phyloP scores from a whole-genome alignment of 1,140 invertebrate species.

The Gerris buenoi region DNA sequence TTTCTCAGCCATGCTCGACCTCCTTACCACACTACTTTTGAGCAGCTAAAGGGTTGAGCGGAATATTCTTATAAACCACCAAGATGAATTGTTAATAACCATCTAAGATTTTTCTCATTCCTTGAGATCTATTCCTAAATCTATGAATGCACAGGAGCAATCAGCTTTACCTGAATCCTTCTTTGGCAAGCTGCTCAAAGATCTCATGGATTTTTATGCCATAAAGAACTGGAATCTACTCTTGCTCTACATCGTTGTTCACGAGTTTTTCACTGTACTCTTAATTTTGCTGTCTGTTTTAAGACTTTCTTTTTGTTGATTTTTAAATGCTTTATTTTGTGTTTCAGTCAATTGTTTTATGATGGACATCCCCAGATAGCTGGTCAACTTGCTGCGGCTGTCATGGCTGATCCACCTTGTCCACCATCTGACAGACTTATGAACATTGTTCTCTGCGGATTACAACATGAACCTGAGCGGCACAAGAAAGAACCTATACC shows the following conservation, averaged over 20 bases:
- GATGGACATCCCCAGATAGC: constrained; percentile 88
- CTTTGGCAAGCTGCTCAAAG: constrained; percentile 11
- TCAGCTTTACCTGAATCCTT: constrained; percentile 7
- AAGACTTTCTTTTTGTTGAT: background rate
- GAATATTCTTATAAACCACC: too few relatives aligned
- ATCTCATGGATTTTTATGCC: background rate
- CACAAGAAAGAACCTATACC: constrained; percentile 36
- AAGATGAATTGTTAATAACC: too few relatives aligned
- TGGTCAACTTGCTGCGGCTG: constrained; percentile 56
- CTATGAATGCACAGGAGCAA: constrained; percentile 8
- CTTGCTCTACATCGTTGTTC: constrained; percentile 7
- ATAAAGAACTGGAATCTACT: constrained; percentile 4
- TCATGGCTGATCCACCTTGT: constrained; percentile 79
- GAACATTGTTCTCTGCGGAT: constrained; percentile 68
- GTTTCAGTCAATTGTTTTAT: constrained; percentile 70
- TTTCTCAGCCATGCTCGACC: too few relatives aligned
- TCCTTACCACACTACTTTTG: too few relatives aligned
- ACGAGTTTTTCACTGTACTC: background rate
- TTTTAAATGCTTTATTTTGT: too few relatives aligned
- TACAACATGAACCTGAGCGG: constrained; percentile 66
- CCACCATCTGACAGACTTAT: constrained; percentile 86
- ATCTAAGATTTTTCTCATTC: too few relatives aligned
- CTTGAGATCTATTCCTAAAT: too few relatives aligned
- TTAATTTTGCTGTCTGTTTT: constrained; percentile 6
- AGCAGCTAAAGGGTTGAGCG: too few relatives aligned